Conservation (phyloP, 1,140 invertebrate genomes). For the Neodiprion pinetum region DNA sequence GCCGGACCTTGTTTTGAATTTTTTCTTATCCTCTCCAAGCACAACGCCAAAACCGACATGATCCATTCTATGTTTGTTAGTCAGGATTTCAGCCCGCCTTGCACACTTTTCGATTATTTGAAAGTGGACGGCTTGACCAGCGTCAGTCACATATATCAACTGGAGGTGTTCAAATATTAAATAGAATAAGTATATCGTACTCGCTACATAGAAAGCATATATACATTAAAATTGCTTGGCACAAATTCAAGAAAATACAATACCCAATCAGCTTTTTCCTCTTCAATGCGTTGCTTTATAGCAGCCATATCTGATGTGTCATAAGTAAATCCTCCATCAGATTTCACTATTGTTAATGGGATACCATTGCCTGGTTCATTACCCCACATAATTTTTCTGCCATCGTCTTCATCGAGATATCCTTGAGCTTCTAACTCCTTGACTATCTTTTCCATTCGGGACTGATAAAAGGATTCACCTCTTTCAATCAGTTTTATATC, state of each 20-base stretch:
- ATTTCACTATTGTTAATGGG: slow-evolving; percentile 96
- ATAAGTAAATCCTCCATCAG: slow-evolving; percentile 98
- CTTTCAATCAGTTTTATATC: slow-evolving; percentile 80
- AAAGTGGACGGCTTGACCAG: slow-evolving; percentile 90
- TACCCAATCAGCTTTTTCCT: slow-evolving; percentile 86
- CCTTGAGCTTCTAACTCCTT: slow-evolving; percentile 78
- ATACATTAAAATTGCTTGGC: not conserved
- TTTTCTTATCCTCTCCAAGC: slow-evolving; percentile 98
- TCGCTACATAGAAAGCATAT: not conserved
- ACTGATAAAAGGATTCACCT: slow-evolving; percentile 99
- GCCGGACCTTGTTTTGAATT: slow-evolving; percentile 98
- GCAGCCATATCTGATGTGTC: slow-evolving; percentile 98
- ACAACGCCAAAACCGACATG: slow-evolving; percentile 98
- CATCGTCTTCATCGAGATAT: slow-evolving; percentile 87
- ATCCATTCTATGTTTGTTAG: slow-evolving; percentile 74
- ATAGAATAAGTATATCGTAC: not conserved
- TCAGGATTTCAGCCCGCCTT: slow-evolving; percentile 73
- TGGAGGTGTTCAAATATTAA: slow-evolving; percentile 28
- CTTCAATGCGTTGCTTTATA: slow-evolving; percentile 85
- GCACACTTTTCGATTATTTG: slow-evolving; percentile 77
- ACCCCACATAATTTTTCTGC: slow-evolving; percentile 92
- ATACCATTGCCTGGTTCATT: slow-evolving; percentile 65
- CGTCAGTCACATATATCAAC: slow-evolving; percentile 95
- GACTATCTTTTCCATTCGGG: slow-evolving; percentile 85
- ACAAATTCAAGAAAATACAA: not conserved